Evolutionary conservation across 2,888 invertebrate genomes (phyloP).

Genomic region (Elysia crispata): DNA sequence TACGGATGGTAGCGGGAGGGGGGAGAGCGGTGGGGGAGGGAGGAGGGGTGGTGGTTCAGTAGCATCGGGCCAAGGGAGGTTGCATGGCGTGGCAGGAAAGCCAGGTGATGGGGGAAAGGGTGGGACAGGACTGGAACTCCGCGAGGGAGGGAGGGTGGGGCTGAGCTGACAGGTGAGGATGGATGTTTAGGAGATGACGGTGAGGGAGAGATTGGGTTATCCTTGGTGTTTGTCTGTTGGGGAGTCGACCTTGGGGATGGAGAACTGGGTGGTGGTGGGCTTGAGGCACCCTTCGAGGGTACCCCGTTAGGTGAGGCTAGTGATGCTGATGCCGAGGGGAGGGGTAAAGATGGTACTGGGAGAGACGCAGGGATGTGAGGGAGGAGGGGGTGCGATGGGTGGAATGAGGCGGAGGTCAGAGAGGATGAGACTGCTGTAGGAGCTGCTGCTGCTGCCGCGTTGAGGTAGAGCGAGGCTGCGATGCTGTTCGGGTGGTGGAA

Average conservation of each 20-base stretch:
- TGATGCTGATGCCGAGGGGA: neutral
- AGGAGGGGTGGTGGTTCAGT: too few species aligned
- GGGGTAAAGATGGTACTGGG: neutral
- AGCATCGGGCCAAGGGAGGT: slow-evolving; percentile 63
- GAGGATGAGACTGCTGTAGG: slow-evolving; percentile 23
- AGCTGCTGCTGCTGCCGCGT: slow-evolving; percentile 43
- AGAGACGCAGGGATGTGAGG: neutral
- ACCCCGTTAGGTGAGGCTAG: neutral
- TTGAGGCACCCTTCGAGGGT: neutral
- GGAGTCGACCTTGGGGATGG: slow-evolving; percentile 1
- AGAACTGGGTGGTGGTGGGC: neutral
- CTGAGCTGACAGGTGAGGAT: neutral
- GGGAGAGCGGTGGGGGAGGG: slow-evolving; percentile 79
- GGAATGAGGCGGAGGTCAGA: slow-evolving; percentile 31
- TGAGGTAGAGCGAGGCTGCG: slow-evolving; percentile 51
- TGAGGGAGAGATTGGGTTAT: neutral
- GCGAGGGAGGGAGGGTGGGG: slow-evolving; percentile 21
- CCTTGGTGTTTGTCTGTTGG: neutral
- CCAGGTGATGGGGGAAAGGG: slow-evolving; percentile 41
- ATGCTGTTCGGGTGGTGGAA: slow-evolving; percentile 49
- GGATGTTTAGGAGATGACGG: neutral
- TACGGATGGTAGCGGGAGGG: slow-evolving; percentile 93
- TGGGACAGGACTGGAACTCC: slow-evolving; percentile 20
- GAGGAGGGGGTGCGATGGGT: neutral
- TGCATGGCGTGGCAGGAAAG: slow-evolving; percentile 41